These are phyloP conservation scores for Hiodon alosoides DNA, from an alignment of 2,113 vertebrate species.

Conservation along the genomic window DNA sequence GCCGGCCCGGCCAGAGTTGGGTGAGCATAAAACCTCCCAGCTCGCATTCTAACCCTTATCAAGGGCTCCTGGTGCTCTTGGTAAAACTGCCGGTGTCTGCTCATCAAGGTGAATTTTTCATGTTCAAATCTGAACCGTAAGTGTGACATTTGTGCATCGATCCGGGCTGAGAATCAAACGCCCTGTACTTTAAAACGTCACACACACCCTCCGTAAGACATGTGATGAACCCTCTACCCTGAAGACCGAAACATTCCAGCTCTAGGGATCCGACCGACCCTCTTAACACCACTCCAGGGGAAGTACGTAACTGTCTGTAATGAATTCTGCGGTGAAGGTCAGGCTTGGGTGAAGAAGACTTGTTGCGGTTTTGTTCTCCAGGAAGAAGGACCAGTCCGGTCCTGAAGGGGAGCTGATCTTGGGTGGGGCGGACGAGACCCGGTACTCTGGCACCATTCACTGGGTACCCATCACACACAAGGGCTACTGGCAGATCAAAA, in stretches of 20 bases:
- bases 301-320: too few species aligned
- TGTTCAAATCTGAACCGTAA: too few species aligned
- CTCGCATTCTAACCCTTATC: background rate
- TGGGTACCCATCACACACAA: constrained; percentile 72
- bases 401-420: constrained; percentile 75
- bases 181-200: too few species aligned
- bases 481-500: constrained; percentile 78
- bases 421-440: constrained; percentile 67
- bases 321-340: background rate
- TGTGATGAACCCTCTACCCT: too few species aligned
- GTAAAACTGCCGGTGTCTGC: too few species aligned
- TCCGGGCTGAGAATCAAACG: too few species aligned
- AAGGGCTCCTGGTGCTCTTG: background rate
- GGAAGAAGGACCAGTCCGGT: constrained; percentile 47
- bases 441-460: constrained; percentile 71
- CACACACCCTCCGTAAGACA: too few species aligned
- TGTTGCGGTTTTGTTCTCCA: background rate
- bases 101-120: too few species aligned
- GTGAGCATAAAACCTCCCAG: background rate
- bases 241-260: too few species aligned
- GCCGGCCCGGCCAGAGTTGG: background rate
- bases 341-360: background rate
- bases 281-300: too few species aligned
- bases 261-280: too few species aligned
- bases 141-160: too few species aligned